Evolutionary conservation across 2,888 invertebrate genomes (phyloP).

Genomic region (Nowickia ferox): DNA sequence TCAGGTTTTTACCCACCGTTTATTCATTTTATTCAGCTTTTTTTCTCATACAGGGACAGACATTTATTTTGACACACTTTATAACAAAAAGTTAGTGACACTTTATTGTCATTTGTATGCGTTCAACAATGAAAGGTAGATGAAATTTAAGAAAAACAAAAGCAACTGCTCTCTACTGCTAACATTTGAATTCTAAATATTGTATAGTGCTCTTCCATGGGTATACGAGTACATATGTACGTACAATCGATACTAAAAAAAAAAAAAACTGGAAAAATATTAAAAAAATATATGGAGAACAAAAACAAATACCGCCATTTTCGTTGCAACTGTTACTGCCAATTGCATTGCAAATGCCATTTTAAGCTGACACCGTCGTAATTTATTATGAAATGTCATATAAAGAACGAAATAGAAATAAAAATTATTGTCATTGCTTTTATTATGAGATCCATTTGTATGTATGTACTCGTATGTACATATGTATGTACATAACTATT

Average conservation of each 20-base stretch:
- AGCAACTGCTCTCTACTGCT: background rate
- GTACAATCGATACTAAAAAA: constrained; percentile 13
- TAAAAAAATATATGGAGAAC: constrained; percentile 4
- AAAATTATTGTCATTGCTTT: constrained; percentile 29
- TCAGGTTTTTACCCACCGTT: constrained; percentile 27
- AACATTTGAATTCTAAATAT: constrained; percentile 11
- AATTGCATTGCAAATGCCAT: constrained; percentile 65
- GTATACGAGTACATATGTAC: background rate
- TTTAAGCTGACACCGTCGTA: constrained; percentile 52
- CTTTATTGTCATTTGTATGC: constrained; percentile 68
- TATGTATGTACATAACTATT: background rate
- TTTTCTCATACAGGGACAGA: background rate
- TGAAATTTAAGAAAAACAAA: constrained; percentile 24
- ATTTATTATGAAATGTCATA: constrained; percentile 58
- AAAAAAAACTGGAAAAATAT: constrained; percentile 12
- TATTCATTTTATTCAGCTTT: constrained; percentile 6
- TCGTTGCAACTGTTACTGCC: constrained; percentile 46
- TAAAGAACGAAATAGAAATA: constrained; percentile 14
- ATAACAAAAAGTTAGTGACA: constrained; percentile 56
- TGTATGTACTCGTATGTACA: no score
- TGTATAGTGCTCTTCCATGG: constrained; percentile 21
- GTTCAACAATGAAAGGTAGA: constrained; percentile 57
- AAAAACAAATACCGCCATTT: constrained; percentile 56
- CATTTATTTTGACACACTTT: constrained; percentile 66
- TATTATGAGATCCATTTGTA: constrained; percentile 17